These are phyloP conservation scores for Colostygia pectinataria DNA, from an alignment of 2,888 invertebrate genomes.

Conservation along the genomic window DNA sequence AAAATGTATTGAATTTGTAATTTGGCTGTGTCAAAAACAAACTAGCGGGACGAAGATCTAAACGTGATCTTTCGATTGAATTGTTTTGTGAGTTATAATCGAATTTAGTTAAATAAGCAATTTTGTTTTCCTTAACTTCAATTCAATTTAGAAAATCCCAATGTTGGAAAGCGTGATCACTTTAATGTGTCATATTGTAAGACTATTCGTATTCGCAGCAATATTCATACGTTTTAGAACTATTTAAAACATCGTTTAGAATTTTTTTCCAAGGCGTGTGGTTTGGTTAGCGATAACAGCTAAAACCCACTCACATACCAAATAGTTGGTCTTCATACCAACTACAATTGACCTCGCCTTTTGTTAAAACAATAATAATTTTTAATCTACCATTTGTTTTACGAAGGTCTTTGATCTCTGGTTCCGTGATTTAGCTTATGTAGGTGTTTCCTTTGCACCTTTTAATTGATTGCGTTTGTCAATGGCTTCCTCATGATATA, in stretches of 20 bases:
- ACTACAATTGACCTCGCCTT: conserved; percentile 19
- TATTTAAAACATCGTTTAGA: too few species aligned
- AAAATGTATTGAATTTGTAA: too few species aligned
- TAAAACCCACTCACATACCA: conserved; percentile 19
- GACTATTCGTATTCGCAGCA: neutral
- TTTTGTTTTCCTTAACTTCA: too few species aligned
- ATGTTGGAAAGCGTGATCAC: too few species aligned
- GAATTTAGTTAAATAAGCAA: too few species aligned
- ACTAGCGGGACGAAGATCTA: too few species aligned
- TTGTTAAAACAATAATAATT: conserved; percentile 22
- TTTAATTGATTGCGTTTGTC: conserved; percentile 13
- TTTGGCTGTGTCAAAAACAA: too few species aligned
- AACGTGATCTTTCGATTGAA: too few species aligned
- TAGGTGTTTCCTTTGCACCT: conserved; percentile 16
- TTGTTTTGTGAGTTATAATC: too few species aligned
- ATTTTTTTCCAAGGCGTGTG: conserved; percentile 1
- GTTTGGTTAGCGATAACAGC: conserved; percentile 10
- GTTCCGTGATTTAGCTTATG: conserved; percentile 22
- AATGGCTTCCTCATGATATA: neutral
- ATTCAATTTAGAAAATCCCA: too few species aligned
- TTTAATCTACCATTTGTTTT: conserved; percentile 22
- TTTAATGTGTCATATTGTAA: too few species aligned
- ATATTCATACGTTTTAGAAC: too few species aligned
- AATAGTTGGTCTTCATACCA: conserved; percentile 6
- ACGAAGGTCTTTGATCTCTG: conserved; percentile 22